Evolutionary conservation across 2,888 invertebrate genomes (phyloP), one percentile per base, ranked within the genome.

Genomic region (Sinhomidia bicolor): DNA sequence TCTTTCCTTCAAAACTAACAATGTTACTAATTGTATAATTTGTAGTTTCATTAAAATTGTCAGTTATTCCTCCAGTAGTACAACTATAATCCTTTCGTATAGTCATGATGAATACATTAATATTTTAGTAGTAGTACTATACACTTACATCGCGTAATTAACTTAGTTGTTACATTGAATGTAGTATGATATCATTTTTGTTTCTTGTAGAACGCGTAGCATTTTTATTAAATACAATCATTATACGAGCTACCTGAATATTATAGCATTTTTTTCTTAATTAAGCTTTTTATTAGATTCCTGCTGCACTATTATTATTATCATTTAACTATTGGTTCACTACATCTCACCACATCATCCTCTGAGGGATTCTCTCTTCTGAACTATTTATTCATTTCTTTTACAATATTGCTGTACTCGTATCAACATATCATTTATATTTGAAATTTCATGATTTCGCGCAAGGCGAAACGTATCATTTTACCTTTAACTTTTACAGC

Each of bases 1-100:
- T 80, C 82, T 83, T 83, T 83, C 83, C 71, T 68, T 83, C 57
- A 83, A 68, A 83, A 83, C 83, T 83, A 83, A 23, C 32, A 65
- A 23, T 47, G 47, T 47, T 65, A 44, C 32, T 83, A 26, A 5
- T 32, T 62, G 12, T 71, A 36, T 83, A 83, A 54, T 83, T 62
- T 76, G 20, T 60, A 78, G 29, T 23, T 65, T 71, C 12, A 71
- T 17, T 41, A 74, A 4, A 6, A 47, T 74, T 74, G 74, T 74
- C 74, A 74, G 74, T 47, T 47, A n/a, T 44, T 47, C 41, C n/a
- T 26, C 17, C 36, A 36, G 36, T 60, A 60, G 10, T 60, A 60
- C 60, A 60, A 0, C 60, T 60, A n/a, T n/a, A 60, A 26, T 26
- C 54, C 26, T n/a, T 65, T 65, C 32, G 54, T 54, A 54, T 54